These are phyloP conservation scores for Octodon degus DNA, from an alignment of 2,113 vertebrate species.

Conservation along the genomic window DNA sequence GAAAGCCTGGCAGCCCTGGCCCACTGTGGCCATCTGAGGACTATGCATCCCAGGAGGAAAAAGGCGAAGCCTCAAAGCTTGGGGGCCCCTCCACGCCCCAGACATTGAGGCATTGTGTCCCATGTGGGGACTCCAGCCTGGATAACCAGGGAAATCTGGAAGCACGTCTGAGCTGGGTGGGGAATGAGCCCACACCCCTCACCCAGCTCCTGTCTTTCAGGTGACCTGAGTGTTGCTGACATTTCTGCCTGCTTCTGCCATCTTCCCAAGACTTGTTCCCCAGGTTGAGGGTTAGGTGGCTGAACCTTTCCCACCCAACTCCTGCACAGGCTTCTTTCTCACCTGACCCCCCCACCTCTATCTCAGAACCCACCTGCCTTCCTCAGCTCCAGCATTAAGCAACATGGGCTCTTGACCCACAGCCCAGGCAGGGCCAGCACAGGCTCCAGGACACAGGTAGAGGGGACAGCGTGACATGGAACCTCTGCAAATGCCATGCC, in stretches of 20 bases:
- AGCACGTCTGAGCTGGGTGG: neutral
- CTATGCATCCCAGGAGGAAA: neutral
- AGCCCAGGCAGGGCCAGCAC: neutral
- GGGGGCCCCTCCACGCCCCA: neutral
- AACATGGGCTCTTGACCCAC: neutral
- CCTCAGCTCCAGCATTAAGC: neutral
- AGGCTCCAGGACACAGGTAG: neutral
- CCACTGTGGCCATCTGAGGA: neutral
- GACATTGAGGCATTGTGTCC: neutral
- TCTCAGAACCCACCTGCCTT: neutral
- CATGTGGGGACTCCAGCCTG: neutral
- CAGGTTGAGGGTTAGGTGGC: neutral
- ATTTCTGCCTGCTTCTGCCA: too few relatives aligned
- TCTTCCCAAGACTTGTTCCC: neutral
- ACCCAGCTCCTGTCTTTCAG: too few relatives aligned
- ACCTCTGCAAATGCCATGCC: too few relatives aligned
- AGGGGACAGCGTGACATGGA: neutral
- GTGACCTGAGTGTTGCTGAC: neutral
- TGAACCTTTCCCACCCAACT: neutral
- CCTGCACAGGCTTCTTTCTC: neutral
- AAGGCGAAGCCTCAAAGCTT: too few relatives aligned
- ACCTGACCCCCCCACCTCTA: too few relatives aligned
- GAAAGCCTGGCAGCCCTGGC: neutral
- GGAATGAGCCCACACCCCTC: fast-evolving
- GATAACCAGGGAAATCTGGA: neutral